Base-by-base conservation (phyloP, 2,113 vertebrate genomes). In the Calidris pygmaea region DNA sequence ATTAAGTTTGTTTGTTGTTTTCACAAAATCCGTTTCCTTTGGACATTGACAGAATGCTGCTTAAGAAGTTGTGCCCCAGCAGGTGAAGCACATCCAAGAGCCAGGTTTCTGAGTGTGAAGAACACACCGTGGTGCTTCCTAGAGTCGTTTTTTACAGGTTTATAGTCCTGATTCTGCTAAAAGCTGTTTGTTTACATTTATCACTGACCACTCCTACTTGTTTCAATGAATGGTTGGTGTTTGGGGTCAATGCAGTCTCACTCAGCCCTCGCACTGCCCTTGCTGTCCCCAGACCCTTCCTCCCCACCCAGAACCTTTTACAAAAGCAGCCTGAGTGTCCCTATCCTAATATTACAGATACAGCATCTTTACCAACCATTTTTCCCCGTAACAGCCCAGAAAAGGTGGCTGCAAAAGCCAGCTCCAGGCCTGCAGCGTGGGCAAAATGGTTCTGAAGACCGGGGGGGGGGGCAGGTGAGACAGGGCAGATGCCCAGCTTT, bases 211-310 rank as follows among this genome's bases (percentile, higher is more conserved):
- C 22, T 66, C 45, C 41, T 16, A 45, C 30, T 47, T 3, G 3
- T 16, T 48, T 58, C 53, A 47, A 27, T 11, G 18, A 84, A 29
- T 1, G 6, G 22, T 32, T 18, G 5, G 11, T 4, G 14, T n/a
- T 73, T 0, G 0, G 35, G 30, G 27, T 63, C 60, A 58, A 4
- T 0, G 0, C 27, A 52, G 37, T 14, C 55, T 14, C 32, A 9
- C 26, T 91, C 85, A 62, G 63, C 39, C 59, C 55, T 73, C 1
- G 6, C 23, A 10, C 7, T 7, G 29, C 26, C 35, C 55, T 87
- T 41, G 34, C 34, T 18, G 3, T 29, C 55, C 63, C 73, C 72
- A 70, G 68, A 72, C 23, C 11, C 7, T 43, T 85, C 14, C 13
- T 76, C 52, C 3, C 0, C 7, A 5, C 10, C 39, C 43, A 16